Evolutionary conservation across 1,140 invertebrate species (phyloP).

Genomic region (Ganaspis sp.): DNA sequence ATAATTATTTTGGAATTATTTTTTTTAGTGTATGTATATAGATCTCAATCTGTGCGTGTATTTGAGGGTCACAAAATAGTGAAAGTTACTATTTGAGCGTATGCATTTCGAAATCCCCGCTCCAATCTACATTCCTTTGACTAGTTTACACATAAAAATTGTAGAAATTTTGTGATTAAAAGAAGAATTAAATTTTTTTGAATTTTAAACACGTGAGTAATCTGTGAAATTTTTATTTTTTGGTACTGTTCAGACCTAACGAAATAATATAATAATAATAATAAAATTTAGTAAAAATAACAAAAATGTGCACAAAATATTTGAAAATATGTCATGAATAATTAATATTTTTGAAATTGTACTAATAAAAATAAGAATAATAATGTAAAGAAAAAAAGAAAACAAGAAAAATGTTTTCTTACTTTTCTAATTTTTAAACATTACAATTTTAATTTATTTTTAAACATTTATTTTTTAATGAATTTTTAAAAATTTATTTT

Average conservation of each 20-base stretch:
- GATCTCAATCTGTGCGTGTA: background rate
- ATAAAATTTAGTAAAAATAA: too few relatives aligned
- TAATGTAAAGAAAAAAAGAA: background rate
- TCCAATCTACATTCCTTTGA: background rate
- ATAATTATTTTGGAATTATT: too few relatives aligned
- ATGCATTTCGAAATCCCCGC: slow-evolving; percentile 4
- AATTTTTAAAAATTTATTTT: background rate
- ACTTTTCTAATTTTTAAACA: too few relatives aligned
- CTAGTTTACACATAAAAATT: background rate
- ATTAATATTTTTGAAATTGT: background rate
- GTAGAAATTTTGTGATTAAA: background rate
- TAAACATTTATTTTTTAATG: too few relatives aligned
- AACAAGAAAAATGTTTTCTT: too few relatives aligned
- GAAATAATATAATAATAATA: too few relatives aligned
- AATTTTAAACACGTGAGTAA: too few relatives aligned
- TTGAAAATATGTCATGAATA: background rate
- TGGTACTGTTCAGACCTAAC: too few relatives aligned
- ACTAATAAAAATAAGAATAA: too few relatives aligned
- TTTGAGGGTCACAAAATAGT: background rate
- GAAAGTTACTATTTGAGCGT: background rate
- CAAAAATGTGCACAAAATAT: too few relatives aligned
- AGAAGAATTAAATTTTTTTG: background rate
- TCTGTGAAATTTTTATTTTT: too few relatives aligned
- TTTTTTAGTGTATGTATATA: background rate
- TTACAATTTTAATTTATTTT: too few relatives aligned